phyloP scores from a whole-genome alignment of 2,888 invertebrate species.

The Galerucella calmariensis region DNA sequence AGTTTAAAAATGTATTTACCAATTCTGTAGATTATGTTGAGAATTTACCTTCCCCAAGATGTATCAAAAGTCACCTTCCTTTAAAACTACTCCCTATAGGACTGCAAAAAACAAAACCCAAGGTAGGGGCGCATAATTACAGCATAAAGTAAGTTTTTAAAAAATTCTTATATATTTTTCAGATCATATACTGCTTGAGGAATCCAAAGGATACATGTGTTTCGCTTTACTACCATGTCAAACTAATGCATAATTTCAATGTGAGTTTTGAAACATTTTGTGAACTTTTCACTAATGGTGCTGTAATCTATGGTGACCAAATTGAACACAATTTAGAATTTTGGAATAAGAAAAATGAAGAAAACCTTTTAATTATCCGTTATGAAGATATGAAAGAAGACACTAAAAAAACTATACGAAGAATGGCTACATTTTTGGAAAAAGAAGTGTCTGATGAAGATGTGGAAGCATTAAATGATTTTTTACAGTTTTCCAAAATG shows the following conservation, averaged over 20 bases:
- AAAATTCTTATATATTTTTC: conserved; percentile 39
- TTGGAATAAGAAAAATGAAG: conserved; percentile 77
- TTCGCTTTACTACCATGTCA: conserved; percentile 88
- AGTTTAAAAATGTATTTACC: conserved; percentile 65
- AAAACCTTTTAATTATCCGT: conserved; percentile 80
- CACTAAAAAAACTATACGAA: conserved; percentile 67
- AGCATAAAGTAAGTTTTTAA: neutral
- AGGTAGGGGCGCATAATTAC: conserved; percentile 66
- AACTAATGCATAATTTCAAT: conserved; percentile 72
- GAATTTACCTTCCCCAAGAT: conserved; percentile 75
- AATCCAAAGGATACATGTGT: conserved; percentile 93
- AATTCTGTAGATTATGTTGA: conserved; percentile 80
- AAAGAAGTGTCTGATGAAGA: conserved; percentile 75
- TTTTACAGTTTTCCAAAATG: conserved; percentile 66
- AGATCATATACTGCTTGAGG: conserved; percentile 88
- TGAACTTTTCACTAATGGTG: conserved; percentile 77
- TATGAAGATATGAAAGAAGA: conserved; percentile 87
- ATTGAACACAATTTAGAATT: conserved; percentile 74
- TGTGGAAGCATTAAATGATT: conserved; percentile 64
- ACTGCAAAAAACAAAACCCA: conserved; percentile 74
- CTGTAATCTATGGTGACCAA: conserved; percentile 73
- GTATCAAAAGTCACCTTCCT: conserved; percentile 80
- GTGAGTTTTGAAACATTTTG: conserved; percentile 78
- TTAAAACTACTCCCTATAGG: conserved; percentile 76
- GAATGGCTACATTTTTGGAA: conserved; percentile 79